phyloP scores from a whole-genome alignment of 1,140 invertebrate genomes.

The Papilio glaucus region DNA sequence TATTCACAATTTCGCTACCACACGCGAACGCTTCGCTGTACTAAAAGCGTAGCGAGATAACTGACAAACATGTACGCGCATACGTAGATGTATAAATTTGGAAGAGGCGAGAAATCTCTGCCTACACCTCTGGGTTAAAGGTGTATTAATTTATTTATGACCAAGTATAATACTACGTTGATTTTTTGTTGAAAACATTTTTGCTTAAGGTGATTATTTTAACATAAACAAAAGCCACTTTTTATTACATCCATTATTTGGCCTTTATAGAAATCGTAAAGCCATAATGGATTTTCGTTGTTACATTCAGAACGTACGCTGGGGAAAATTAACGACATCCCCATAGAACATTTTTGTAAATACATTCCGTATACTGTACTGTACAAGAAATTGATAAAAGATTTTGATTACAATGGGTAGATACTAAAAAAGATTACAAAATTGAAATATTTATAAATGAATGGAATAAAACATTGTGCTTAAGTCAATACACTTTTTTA shows the following conservation, averaged over 20 bases:
- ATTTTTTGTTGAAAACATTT: constrained; percentile 1
- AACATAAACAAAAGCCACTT: constrained; percentile 48
- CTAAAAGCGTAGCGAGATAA: no score
- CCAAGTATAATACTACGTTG: constrained; percentile 8
- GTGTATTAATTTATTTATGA: neutral
- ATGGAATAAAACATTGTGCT: no score
- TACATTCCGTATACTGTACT: constrained; percentile 12
- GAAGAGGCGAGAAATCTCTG: no score
- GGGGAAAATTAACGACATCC: constrained; percentile 35
- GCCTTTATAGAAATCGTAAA: constrained; percentile 60
- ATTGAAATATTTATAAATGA: neutral
- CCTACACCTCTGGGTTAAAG: no score
- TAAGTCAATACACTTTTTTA: no score
- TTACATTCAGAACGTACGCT: constrained; percentile 41
- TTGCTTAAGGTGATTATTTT: constrained; percentile 19
- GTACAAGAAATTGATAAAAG: constrained; percentile 13
- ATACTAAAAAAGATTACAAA: constrained; percentile 14
- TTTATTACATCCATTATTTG: constrained; percentile 55
- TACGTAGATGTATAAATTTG: no score
- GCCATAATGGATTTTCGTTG: constrained; percentile 58
- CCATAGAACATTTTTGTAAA: constrained; percentile 39
- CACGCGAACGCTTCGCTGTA: no score
- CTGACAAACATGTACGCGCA: no score
- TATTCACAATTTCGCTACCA: no score
- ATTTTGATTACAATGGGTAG: constrained; percentile 39